Percentiles rank a stretch among this genome's conserved stretches.
phyloP scores from a whole-genome alignment of 2,797 vertebrate genomes.

The Hoplostethus atlanticus region DNA sequence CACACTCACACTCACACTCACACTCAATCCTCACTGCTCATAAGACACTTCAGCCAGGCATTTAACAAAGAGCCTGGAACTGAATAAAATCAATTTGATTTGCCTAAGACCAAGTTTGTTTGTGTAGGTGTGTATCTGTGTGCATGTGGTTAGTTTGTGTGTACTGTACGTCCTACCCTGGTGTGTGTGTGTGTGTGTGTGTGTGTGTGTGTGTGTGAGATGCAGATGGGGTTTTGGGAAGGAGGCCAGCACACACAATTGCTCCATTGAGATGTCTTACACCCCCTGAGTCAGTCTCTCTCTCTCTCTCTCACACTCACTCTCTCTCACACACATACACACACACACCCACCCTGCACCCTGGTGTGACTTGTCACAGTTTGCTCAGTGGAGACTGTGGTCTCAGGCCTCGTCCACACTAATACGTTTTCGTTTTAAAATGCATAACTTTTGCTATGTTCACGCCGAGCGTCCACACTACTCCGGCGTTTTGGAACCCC shows the following conservation, averaged over 20 bases:
- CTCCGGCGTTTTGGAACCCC: no score
- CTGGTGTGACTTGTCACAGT: constrained; percentile 78
- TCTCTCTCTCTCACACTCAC: background rate
- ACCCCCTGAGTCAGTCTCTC: constrained; percentile 36
- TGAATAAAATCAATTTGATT: constrained; percentile 29
- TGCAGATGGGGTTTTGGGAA: constrained; percentile 76
- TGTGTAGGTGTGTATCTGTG: background rate
- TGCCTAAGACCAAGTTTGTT: background rate
- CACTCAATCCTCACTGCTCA: no score
- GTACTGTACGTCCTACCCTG: background rate
- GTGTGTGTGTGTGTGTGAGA: constrained; percentile 22
- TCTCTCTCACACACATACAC: background rate
- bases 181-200: constrained; percentile 22
- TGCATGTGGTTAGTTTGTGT: background rate
- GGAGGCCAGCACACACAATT: constrained; percentile 73
- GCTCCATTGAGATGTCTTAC: constrained; percentile 73
- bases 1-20: no score
- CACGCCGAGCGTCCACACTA: no score
- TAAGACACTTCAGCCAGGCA: background rate
- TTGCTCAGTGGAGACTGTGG: constrained; percentile 65
- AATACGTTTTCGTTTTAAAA: no score
- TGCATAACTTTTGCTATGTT: no score
- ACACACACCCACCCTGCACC: constrained; percentile 44
- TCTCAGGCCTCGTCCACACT: constrained; percentile 13
- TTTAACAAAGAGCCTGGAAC: constrained; percentile 18